Evolutionary conservation across 2,888 invertebrate genomes (phyloP), one percentile per base, ranked within the genome.

Genomic region (Volucella zonaria): DNA sequence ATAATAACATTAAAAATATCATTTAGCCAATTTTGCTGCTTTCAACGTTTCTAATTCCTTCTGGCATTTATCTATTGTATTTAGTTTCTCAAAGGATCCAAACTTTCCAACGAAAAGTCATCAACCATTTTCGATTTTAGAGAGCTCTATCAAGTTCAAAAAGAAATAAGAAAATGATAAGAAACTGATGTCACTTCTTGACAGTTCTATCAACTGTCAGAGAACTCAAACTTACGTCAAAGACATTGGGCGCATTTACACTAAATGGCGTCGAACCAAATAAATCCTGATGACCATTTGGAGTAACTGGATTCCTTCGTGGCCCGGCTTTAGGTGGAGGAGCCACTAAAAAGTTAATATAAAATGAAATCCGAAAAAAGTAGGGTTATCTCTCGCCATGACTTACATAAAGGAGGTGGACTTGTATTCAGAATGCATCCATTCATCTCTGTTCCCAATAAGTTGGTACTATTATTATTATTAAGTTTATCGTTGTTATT

Each of bases 31-130:
- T 80, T 67, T 76, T 66, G 43, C 18, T 31, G 31, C 31, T 31
- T 31, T 73, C 66, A 73, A 64, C 54, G 51, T 42, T 74, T 78
- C 59, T 42, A 56, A 42, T 40, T 42, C 31, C 31, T 62, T 40
- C 79, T 70, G 61, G 49, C 62, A 9, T 49, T 31, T 52, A n/a
- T 11, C 54, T 15, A 15, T 31, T 12, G n/a, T 54, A 38, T 52
- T 89, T 89, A 92, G 91, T 97, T 97, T 92, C 96, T 95, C 89
- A 98, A 93, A 82, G 98, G 98, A 93, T 98, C 98, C 92, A 98
- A 94, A 92, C 97, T 97, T 91, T 97, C 98, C 92, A 98, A 93
- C 88, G 97, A 96, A 93, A 98, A 98, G 93, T 98, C 98, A 92
- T 98, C 98, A 90, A 91, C 88, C 31, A 88, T 89, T 86, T 89